Evolutionary conservation across 2,888 invertebrate species (phyloP).

Genomic region (Hypomecis punctinalis): DNA sequence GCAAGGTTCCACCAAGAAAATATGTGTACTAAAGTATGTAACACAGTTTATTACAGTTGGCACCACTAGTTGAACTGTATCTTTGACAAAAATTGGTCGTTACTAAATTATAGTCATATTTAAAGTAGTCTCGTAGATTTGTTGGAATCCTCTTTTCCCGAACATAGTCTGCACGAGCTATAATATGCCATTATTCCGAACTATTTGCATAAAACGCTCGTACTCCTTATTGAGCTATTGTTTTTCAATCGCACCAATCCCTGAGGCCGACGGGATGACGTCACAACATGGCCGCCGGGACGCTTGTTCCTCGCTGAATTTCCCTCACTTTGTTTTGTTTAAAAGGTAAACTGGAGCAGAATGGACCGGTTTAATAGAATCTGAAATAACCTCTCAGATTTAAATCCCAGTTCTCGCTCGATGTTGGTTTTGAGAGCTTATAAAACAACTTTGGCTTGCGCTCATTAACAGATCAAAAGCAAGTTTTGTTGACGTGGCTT

Average conservation of each 20-base stretch:
- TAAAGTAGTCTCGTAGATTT: too few species aligned
- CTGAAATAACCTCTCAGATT: slow-evolving; percentile 35
- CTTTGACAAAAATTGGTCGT: too few species aligned
- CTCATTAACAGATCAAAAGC: slow-evolving; percentile 33
- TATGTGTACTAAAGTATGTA: too few species aligned
- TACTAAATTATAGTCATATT: too few species aligned
- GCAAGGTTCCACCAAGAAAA: too few species aligned
- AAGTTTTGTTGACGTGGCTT: slow-evolving; percentile 31
- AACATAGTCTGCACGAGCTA: not conserved
- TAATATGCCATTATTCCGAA: slow-evolving; percentile 21
- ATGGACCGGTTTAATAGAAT: slow-evolving; percentile 35
- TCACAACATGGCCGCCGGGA: slow-evolving; percentile 50
- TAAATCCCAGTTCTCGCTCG: slow-evolving; percentile 29
- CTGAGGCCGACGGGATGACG: slow-evolving; percentile 42
- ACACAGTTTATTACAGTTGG: too few species aligned
- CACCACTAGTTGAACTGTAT: too few species aligned
- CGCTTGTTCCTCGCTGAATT: slow-evolving; percentile 40
- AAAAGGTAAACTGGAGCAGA: slow-evolving; percentile 39
- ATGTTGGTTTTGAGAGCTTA: slow-evolving; percentile 35
- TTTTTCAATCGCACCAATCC: slow-evolving; percentile 47
- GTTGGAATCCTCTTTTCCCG: too few species aligned
- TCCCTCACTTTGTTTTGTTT: slow-evolving; percentile 37
- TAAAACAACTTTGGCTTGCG: slow-evolving; percentile 31
- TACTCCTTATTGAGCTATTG: slow-evolving; percentile 44
- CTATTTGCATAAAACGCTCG: slow-evolving; percentile 41